Conservation (phyloP, 2,113 vertebrate genomes). For the Bambusicola thoracicus region DNA sequence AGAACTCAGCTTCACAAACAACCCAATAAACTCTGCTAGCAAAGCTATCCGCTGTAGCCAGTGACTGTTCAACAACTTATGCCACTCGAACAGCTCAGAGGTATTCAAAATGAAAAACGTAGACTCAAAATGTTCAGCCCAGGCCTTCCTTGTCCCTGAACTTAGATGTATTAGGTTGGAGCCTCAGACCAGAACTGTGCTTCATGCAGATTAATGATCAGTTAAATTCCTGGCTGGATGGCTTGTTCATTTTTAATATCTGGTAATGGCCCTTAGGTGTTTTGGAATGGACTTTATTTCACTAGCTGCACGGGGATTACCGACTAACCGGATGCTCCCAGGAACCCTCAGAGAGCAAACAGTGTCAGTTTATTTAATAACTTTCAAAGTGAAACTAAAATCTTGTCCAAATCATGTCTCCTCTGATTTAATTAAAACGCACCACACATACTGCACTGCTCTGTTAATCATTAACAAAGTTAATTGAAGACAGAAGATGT, state of each 20-base stretch:
- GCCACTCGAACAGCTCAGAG: neutral
- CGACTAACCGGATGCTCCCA: slow-evolving; percentile 53
- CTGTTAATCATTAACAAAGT: slow-evolving; percentile 67
- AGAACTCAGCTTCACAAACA: neutral
- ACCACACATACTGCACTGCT: slow-evolving; percentile 68
- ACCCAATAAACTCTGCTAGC: neutral
- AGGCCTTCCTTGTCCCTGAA: neutral
- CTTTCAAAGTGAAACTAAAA: slow-evolving; percentile 75
- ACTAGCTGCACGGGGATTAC: slow-evolving; percentile 47
- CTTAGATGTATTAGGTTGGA: neutral
- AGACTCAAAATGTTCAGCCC: neutral
- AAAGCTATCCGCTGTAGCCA: neutral
- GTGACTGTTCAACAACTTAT: neutral
- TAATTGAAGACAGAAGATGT: slow-evolving; percentile 71
- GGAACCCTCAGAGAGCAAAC: slow-evolving; percentile 58
- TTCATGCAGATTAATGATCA: neutral
- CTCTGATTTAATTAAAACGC: slow-evolving; percentile 69
- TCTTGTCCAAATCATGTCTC: slow-evolving; percentile 73
- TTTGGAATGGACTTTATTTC: slow-evolving; percentile 39
- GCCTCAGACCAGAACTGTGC: neutral
- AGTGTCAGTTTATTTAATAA: slow-evolving; percentile 72
- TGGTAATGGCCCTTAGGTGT: neutral
- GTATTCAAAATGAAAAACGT: neutral
- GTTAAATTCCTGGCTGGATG: neutral
- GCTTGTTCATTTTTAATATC: neutral